Base-by-base conservation (phyloP, 2,797 vertebrate species). In the Smutsia gigantea region DNA sequence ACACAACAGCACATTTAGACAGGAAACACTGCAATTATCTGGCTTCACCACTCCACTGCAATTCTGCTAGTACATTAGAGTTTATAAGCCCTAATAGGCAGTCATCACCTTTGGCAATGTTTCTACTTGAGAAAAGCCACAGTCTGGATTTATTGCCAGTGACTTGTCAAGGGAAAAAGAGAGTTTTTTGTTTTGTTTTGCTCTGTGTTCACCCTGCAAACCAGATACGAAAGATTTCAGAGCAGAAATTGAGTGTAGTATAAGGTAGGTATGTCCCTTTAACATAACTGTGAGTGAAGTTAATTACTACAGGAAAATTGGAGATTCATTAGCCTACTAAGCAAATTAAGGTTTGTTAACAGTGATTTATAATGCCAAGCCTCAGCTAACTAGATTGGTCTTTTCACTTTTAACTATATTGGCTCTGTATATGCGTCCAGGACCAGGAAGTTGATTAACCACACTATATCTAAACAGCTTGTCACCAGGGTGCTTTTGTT, bases 281-380 rank as follows among this genome's bases (percentile, higher is more conserved):
- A 92, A 96, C 96, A 92, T 89, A 93, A 98, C 94, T 97, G 42
- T 94, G 97, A 96, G 83, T 75, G 93, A 97, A 98, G 97, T 89
- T 98, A 98, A 98, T 98, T 98, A 98, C 93, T 97, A 86, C 55
- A 96, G 97, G 95, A 98, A 98, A 98, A 98, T 0, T 89, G 95
- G 96, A 97, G 97, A 97, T 98, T 97, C 98, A 97, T 98, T 98
- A 98, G 95, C 69, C 75, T 95, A 85, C 94, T 94, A 98, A 97
- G 94, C 90, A 98, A 98, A 98, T 97, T 95, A 98, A 96, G 96
- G 97, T 98, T 97, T 96, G 86, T 98, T 98, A 98, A 95, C 93
- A 96, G 84, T 98, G 97, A 98, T 98, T 98, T 97, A 98, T 97
- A 94, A 95, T 25, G 93, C 90, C 96, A 96, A 87, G 86, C 68